Base-by-base conservation (phyloP, 1,140 invertebrate species). In the Pogonomyrmex californicus region DNA sequence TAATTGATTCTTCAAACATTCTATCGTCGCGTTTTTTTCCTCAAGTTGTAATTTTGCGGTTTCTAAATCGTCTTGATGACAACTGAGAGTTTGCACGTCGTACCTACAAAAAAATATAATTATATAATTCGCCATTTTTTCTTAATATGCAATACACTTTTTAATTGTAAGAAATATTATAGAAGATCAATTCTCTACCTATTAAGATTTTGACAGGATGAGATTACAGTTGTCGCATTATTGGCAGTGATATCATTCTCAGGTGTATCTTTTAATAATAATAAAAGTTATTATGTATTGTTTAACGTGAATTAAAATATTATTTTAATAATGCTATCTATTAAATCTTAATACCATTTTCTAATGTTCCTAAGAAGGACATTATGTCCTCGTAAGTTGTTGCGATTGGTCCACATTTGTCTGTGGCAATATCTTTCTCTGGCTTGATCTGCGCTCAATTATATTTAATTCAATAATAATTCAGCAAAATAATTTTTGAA, bases 331-430 rank as follows among this genome's bases (percentile, higher is more conserved):
- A 47, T 36, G 7, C 10, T 70, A 5, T 66, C 6, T 38, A n/a
- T 14, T 49, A 38, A 83, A 51, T 60, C 9, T 76, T 17, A n/a
- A n/a, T 90, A 91, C 89, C 89, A 5, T 90, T 87, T 76, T 94
- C 93, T 17, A 94, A 60, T 6, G 89, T 92, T 44, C 87, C 88
- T 23, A 95, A 83, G 47, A 94, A 94, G 6, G 88, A 90, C 92
- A 95, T 94, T 54, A 95, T 93, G 41, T 94, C 93, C 4, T 95
- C 93, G 65, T 94, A 95, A n/a, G 93, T 93, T 0, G 93, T 92
- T 12, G 78, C 79, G 36, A 60, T 88, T 0, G 77, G 7, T 4
- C 38, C 62, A 44, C 87, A 86, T 49, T 56, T 77, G 30, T 65
- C 58, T 38, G 81, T 36, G 0, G 90, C 90, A 44, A 85, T 63